Conservation (phyloP, 2,888 invertebrate genomes). For the Dromius quadrimaculatus region DNA sequence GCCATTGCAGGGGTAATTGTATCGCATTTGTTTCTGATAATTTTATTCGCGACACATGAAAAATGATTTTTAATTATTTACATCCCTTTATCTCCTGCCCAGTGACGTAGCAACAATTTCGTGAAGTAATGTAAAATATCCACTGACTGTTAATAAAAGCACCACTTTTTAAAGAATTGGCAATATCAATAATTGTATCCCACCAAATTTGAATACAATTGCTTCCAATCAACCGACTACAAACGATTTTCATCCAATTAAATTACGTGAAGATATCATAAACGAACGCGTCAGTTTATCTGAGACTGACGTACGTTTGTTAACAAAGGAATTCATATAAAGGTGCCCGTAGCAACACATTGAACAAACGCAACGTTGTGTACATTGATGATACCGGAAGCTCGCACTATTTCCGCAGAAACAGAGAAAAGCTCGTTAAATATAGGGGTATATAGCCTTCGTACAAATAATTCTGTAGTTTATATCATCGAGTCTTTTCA, state of each 20-base stretch:
- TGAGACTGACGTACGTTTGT: constrained; percentile 32
- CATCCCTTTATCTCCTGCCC: background rate
- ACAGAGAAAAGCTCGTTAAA: too few species aligned
- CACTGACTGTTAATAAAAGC: too few species aligned
- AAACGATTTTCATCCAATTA: background rate
- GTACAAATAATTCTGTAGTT: too few species aligned
- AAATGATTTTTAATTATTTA: constrained; percentile 14
- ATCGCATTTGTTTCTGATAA: constrained; percentile 30
- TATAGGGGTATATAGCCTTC: too few species aligned
- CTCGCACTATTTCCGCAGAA: background rate
- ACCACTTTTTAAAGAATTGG: too few species aligned
- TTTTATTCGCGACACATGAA: constrained; percentile 19
- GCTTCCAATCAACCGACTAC: background rate
- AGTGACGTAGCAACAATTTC: too few species aligned
- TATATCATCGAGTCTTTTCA: too few species aligned
- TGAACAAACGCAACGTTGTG: background rate
- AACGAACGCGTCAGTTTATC: constrained; percentile 18
- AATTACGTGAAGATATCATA: background rate
- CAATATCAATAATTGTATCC: too few species aligned
- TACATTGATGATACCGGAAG: background rate
- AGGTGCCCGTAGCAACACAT: constrained; percentile 32
- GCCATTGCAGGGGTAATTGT: constrained; percentile 26
- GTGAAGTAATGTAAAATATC: too few species aligned
- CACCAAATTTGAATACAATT: background rate
- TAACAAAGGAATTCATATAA: constrained; percentile 32